phyloP scores from a whole-genome alignment of 2,113 vertebrate species.

The Plestiodon gilberti region DNA sequence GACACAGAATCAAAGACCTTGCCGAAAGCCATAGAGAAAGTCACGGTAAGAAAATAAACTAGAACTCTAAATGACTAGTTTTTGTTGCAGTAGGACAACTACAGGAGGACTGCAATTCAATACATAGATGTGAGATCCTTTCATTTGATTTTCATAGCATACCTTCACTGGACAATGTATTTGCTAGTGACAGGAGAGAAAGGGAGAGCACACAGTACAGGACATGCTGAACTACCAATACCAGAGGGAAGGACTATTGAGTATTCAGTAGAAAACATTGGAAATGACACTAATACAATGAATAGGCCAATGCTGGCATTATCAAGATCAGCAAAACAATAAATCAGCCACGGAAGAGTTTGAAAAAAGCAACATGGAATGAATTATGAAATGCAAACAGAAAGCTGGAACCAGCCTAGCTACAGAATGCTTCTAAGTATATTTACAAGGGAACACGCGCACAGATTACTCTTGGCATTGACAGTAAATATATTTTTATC shows the following conservation, averaged over 20 bases:
- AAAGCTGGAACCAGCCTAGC: slow-evolving; percentile 28
- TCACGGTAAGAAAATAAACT: not conserved
- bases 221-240: not conserved
- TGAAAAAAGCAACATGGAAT: not conserved
- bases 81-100: not conserved
- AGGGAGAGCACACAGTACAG: not conserved
- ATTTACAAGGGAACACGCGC: slow-evolving; percentile 36
- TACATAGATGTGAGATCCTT: too few relatives aligned
- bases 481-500: slow-evolving; percentile 51
- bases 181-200: not conserved
- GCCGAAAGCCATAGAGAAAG: slow-evolving; percentile 21
- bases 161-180: not conserved
- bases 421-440: slow-evolving; percentile 34
- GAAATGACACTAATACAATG: not conserved
- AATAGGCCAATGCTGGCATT: not conserved
- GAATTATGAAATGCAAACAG: slow-evolving; percentile 22
- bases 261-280: accelerated
- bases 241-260: not conserved
- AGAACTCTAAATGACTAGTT: slow-evolving; percentile 17
- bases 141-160: slow-evolving; percentile 14
- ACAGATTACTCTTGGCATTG: slow-evolving; percentile 41
- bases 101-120: not conserved
- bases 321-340: not conserved
- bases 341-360: not conserved
- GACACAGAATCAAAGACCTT: not conserved